Evolutionary conservation across 1,140 invertebrate genomes (phyloP), one percentile per base, ranked within the genome.

Genomic region (Drosophila serrata): DNA sequence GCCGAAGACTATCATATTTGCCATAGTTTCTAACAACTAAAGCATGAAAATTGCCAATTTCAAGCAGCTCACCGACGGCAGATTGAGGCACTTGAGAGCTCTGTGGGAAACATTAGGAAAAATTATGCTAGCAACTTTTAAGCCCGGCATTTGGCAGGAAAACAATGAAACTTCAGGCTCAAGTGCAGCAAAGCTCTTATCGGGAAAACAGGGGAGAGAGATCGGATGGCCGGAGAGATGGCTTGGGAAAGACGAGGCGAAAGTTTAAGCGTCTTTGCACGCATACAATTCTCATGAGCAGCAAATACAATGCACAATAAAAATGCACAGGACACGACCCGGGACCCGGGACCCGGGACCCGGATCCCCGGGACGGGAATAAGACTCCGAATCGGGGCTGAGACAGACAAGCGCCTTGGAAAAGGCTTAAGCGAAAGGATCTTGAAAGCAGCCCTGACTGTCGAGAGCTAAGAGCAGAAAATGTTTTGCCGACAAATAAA

Each of bases 221-320:
- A 53, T 35, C 49, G 27, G 48, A 51, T 6, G 6, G 48, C 15
- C 15, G 11, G 35, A 24, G 55, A 63, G 48, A 51, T 6, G 12
- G 48, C 15, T 19, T 19, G 51, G 35, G 55, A 63, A 88, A 74
- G 74, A 63, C 74, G 42, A 77, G 64, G 73, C 37, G 68, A 90
- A 88, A 88, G 68, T 90, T 88, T 87, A 87, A 87, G 84, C 84
- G 53, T 88, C 84, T 87, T 87, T 87, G 76, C 72, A 84, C 80
- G 84, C 84, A 88, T 82, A 88, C 84, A 88, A 80, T 87, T 88
- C 84, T 87, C 84, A 87, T 87, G 84, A 87, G 84, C 80, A 87
- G 67, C 58, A 90, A 90, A 90, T 90, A 90, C 84, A 88, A 88
- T 88, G 85, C 84, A 90, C 84, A 88, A 90, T 84, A 90, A 90